Evolutionary conservation across 2,888 invertebrate species (phyloP), one percentile per base, ranked within the genome.

Genomic region (Zhuqinia jingwanae): DNA sequence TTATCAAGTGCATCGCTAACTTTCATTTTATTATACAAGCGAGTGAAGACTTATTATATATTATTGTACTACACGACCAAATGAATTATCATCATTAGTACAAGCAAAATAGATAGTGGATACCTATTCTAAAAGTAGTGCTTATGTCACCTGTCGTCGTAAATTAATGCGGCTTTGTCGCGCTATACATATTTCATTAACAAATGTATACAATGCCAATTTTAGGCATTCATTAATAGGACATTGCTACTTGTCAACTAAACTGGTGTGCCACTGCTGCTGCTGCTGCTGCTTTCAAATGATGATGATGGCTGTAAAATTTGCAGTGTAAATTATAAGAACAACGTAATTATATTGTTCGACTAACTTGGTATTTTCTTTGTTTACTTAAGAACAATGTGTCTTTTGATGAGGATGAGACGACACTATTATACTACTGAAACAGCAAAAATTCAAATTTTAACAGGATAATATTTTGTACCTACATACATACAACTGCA

Each of bases 361-460:
- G 53, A 17, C 5, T 53, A 53, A 53, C 17, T 20, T 60, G 27
- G 11, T 10, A 60, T 2, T 30, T 13, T 65, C 15, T 65, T 65
- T 65, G 65, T 65, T 30, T 65, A 36, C 36, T 42, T 65, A 65
- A 65, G 36, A 65, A 36, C 36, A 65, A 65, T 65, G 36, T 20
- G 11, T 27, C 36, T 65, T 36, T 65, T 30, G 2, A 27, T 27
- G 60, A 63, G 11, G 60, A 65, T 65, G 65, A 65, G 17, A 42
- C 36, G 30, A 13, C 11, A 36, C 36, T 36, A 36, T 36, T 36
- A 36, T 3, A 36, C 36, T 6, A 36, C 8, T 36, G 36, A 8
- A 17, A 36, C 17, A n/a, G 17, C 36, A 36, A 27, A 20, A 60
- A 30, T 60, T 15, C 27, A 30, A 2, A 50, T 27, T 10, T 30